A percentile compares a stretch with the other conserved stretches of the same genome.
Evolutionary conservation across 2,797 vertebrate genomes (phyloP).

Genomic region (Micropoecilia bifurca): DNA sequence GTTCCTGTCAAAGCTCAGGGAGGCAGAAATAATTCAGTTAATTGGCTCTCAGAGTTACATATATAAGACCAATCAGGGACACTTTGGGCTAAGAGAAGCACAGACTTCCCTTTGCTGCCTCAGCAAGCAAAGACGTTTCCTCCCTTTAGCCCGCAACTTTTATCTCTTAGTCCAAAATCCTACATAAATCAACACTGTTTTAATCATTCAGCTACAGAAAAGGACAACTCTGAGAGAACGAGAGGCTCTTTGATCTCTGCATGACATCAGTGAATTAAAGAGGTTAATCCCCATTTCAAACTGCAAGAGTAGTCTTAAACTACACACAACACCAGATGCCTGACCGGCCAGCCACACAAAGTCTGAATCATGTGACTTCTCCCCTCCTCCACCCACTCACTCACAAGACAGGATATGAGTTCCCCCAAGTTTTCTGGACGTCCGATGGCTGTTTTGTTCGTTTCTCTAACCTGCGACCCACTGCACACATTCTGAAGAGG

Average conservation of each 20-base stretch:
- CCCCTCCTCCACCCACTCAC: constrained; percentile 9
- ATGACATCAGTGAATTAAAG: constrained; percentile 14
- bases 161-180: constrained; percentile 2
- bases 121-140: constrained; percentile 24
- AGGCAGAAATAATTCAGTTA: constrained; percentile 77
- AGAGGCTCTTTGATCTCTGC: constrained; percentile 22
- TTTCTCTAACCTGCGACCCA: constrained; percentile 50
- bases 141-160: background rate
- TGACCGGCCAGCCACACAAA: constrained; percentile 20
- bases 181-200: background rate
- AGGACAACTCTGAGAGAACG: background rate
- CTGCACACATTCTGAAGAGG: constrained; percentile 27
- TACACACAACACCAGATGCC: constrained; percentile 11
- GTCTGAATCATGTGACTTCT: constrained; percentile 52
- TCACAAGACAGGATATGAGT: constrained; percentile 37
- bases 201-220: background rate
- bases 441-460: constrained; percentile 55
- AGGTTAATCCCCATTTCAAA: constrained; percentile 24
- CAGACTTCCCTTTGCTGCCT: constrained; percentile 37
- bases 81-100: constrained; percentile 48
- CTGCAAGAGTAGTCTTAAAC: constrained; percentile 15
- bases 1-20: constrained; percentile 69
- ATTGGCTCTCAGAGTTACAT: constrained; percentile 68
- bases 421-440: constrained; percentile 38
- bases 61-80: constrained; percentile 35